Conservation (phyloP, 2,888 invertebrate species). For the Teinopalpus imperialis region DNA sequence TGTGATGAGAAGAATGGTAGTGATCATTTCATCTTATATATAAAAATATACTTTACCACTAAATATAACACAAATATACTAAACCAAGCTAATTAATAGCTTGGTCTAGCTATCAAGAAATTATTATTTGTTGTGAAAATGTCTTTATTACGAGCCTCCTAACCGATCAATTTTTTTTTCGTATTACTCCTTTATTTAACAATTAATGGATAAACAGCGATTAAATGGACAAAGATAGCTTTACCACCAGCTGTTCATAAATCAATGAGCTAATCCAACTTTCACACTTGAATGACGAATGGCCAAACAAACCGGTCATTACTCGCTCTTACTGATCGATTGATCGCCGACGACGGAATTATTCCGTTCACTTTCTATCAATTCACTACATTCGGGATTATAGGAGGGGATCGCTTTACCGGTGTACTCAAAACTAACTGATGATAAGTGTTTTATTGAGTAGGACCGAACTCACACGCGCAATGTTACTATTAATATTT, state of each 20-base stretch:
- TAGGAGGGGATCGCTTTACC: slow-evolving; percentile 34
- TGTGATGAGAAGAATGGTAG: no score
- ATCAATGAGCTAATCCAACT: slow-evolving; percentile 36
- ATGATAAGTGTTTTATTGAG: slow-evolving; percentile 38
- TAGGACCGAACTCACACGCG: slow-evolving; percentile 24
- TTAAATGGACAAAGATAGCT: not conserved
- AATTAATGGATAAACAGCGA: not conserved
- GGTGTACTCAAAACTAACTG: slow-evolving; percentile 45
- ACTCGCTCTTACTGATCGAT: slow-evolving; percentile 40
- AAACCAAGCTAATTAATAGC: no score
- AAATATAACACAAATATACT: no score
- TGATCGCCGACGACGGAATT: slow-evolving; percentile 38
- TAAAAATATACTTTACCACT: no score
- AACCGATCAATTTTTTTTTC: not conserved
- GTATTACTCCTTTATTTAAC: not conserved
- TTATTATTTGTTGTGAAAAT: no score
- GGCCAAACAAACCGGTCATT: slow-evolving; percentile 39
- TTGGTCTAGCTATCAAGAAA: no score
- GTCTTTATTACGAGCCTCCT: no score
- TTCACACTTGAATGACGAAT: slow-evolving; percentile 37
- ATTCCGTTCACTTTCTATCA: slow-evolving; percentile 40
- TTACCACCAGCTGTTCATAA: slow-evolving; percentile 27
- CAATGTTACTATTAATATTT: no score
- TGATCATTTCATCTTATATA: no score
- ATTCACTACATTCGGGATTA: slow-evolving; percentile 36